Evolutionary conservation across 2,888 invertebrate genomes (phyloP).

Genomic region (Drosophila sordidapex): DNA sequence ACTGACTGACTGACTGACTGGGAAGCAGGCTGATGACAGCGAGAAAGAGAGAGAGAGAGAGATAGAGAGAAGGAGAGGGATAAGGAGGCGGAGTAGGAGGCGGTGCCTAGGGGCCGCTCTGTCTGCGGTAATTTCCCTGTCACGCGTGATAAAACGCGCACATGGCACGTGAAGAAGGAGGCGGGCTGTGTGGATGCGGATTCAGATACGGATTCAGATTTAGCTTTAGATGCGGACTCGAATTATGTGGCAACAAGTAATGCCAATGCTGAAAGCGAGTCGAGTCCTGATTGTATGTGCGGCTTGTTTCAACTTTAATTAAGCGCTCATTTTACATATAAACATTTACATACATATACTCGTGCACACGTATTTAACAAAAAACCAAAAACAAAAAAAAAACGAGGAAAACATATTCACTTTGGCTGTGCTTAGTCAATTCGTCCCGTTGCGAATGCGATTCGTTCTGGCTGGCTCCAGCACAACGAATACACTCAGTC

Average conservation of each 20-base stretch:
- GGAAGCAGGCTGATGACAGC: constrained; percentile 55
- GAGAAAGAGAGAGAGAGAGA: not conserved
- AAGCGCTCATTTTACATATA: constrained; percentile 46
- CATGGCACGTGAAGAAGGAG: constrained; percentile 66
- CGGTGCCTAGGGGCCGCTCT: constrained; percentile 36
- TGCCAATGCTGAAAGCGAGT: constrained; percentile 10
- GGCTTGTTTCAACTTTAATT: constrained; percentile 76
- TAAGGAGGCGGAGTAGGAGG: not conserved
- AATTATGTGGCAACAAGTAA: constrained; percentile 52
- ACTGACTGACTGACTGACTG: constrained; percentile 34
- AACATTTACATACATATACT: constrained; percentile 21
- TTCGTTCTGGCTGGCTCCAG: constrained; percentile 62
- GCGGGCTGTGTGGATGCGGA: constrained; percentile 6
- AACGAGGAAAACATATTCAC: constrained; percentile 46
- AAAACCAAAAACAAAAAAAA: not conserved
- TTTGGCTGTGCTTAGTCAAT: constrained; percentile 42
- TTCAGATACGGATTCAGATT: constrained; percentile 7
- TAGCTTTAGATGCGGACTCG: constrained; percentile 2
- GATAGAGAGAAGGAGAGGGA: not conserved
- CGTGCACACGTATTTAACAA: not conserved
- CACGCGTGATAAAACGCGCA: constrained; percentile 70
- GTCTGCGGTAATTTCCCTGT: constrained; percentile 69
- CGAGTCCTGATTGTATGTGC: constrained; percentile 64
- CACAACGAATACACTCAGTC: constrained; percentile 33
- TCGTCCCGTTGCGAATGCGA: constrained; percentile 71